Evolutionary conservation across 2,797 vertebrate species (phyloP), one percentile per base, ranked within the genome.

Genomic region (Cetoscarus ocellatus): DNA sequence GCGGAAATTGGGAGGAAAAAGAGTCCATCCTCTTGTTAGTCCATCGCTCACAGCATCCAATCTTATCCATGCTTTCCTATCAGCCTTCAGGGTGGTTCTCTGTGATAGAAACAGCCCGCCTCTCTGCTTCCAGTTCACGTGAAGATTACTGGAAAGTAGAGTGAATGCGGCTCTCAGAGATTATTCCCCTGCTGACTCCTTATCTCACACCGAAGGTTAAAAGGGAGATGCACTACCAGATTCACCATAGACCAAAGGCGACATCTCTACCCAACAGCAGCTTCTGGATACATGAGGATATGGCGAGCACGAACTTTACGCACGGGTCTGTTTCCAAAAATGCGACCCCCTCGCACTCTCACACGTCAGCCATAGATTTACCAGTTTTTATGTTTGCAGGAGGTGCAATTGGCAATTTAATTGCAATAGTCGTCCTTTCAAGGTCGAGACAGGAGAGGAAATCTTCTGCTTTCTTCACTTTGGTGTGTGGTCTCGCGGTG

Each of bases 401-500:
- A 1, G 98, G 98, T 0, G 97, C 98, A 50, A 89, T 96, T 56
- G 97, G 98, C 45, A 99, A 99, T 86, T 82, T 97, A 64, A 95
- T 96, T 12, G 98, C 98, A 58, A 97, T 99, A 60, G 91, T 97
- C 2, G 98, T 98, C 14, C 94, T 99, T 2, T 96, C 96, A 44
- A 95, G 96, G 27, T 97, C 97, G 0, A 81, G 94, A n/a, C 96
- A 96, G 74, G 94, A 96, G 87, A 95, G 95, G 66, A 98, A 98
- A 62, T 96, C 97, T 55, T 97, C 96, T 0, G 97, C 97, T 0
- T 99, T 99, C 91, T 99, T 97, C 92, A 96, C 96, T 0, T 73
- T 99, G 75, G 96, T 99, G 6, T 96, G 97, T 50, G 98, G 98
- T 0, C 91, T 99, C 88, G 97, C 97, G 0, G 94, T 99, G 67